phyloP scores from a whole-genome alignment of 2,888 invertebrate species.

The Linyphia triangularis region DNA sequence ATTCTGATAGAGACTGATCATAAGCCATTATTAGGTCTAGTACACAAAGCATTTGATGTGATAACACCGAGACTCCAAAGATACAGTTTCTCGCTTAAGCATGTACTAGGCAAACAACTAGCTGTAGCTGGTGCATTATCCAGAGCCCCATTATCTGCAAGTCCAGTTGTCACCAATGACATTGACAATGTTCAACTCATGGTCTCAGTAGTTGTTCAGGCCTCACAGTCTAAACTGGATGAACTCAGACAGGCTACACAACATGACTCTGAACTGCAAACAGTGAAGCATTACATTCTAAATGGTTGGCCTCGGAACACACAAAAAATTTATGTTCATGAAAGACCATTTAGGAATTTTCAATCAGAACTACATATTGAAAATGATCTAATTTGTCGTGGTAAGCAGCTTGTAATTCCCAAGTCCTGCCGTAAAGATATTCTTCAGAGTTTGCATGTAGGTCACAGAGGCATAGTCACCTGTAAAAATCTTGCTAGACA shows the following conservation, averaged over 20 bases:
- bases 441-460: slow-evolving; percentile 4
- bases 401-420: slow-evolving; percentile 7
- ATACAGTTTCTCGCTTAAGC: neutral
- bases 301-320: slow-evolving; percentile 16
- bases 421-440: slow-evolving; percentile 16
- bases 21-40: slow-evolving; percentile 78
- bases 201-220: neutral
- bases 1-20: slow-evolving; percentile 79
- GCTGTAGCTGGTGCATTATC: slow-evolving; percentile 76
- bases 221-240: slow-evolving; percentile 1
- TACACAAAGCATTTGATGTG: slow-evolving; percentile 78
- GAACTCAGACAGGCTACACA: neutral
- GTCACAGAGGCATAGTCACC: slow-evolving; percentile 25
- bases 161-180: neutral
- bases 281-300: neutral
- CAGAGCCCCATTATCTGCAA: slow-evolving; percentile 42
- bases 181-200: neutral
- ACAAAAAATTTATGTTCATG: neutral
- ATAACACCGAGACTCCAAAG: slow-evolving; percentile 78
- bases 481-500: slow-evolving; percentile 16
- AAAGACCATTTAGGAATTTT: neutral
- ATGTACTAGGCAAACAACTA: slow-evolving; percentile 74
- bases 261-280: slow-evolving; percentile 15
- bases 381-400: slow-evolving; percentile 17
- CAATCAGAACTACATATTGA: slow-evolving; percentile 28